Percentiles rank a stretch among this genome's conserved stretches.
Evolutionary conservation across 1,140 invertebrate species (phyloP).

Genomic region (Drosophila leontia): DNA sequence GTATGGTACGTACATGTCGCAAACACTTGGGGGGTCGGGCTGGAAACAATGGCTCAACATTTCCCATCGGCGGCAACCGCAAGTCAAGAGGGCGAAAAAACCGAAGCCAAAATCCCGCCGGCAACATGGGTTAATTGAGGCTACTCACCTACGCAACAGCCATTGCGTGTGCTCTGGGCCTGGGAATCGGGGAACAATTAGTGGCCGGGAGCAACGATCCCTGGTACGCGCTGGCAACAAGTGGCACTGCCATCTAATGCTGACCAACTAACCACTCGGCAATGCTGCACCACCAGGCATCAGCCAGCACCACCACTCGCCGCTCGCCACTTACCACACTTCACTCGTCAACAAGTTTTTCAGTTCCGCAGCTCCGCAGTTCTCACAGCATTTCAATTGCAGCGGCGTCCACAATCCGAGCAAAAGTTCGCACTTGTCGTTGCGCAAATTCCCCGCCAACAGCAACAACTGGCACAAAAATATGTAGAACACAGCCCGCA

Average conservation of each 20-base stretch:
- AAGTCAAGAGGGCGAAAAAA: constrained; percentile 44
- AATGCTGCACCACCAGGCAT: constrained; percentile 13
- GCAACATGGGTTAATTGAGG: constrained; percentile 40
- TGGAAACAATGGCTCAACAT: constrained; percentile 28
- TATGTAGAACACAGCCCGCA: constrained; percentile 16
- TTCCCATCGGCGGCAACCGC: constrained; percentile 42
- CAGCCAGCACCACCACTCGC: neutral
- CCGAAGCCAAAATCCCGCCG: constrained; percentile 6
- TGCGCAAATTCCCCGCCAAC: constrained; percentile 23
- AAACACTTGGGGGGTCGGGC: constrained; percentile 12
- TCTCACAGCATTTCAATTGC: constrained; percentile 50
- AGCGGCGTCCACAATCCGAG: constrained; percentile 21
- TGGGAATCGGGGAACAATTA: constrained; percentile 41
- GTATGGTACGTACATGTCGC: constrained; percentile 13
- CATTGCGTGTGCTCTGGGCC: constrained; percentile 31
- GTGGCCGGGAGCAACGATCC: constrained; percentile 22
- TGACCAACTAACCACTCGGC: constrained; percentile 23
- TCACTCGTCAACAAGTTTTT: constrained; percentile 47
- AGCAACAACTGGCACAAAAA: constrained; percentile 1
- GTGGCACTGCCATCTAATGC: constrained; percentile 27
- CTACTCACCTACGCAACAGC: constrained; percentile 50
- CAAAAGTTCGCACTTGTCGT: constrained; percentile 39
- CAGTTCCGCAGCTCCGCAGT: constrained; percentile 14
- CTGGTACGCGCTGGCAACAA: constrained; percentile 16
- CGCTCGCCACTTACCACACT: constrained; percentile 20